Conservation (phyloP, 2,113 vertebrate species). For the Benitochromis conjunctus region DNA sequence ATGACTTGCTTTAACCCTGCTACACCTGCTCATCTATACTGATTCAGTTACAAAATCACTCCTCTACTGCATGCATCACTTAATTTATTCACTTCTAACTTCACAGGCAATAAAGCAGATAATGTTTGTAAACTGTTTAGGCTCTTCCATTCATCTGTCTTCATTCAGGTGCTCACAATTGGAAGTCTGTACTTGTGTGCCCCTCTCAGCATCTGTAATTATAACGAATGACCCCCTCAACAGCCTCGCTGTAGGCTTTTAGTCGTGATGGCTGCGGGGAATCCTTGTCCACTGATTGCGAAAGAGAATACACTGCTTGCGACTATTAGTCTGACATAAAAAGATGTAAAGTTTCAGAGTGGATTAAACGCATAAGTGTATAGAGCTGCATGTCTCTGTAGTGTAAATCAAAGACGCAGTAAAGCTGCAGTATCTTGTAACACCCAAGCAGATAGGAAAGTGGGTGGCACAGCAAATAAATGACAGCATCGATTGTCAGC, state of each 20-base stretch:
- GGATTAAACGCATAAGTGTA: not conserved
- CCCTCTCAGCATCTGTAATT: not conserved
- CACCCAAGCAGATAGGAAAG: conserved; percentile 13
- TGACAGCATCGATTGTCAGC: conserved; percentile 27
- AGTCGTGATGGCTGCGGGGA: not conserved
- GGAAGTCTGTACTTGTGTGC: not conserved
- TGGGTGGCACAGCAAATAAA: conserved; percentile 34
- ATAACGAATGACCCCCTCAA: not conserved
- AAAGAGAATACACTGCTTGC: not conserved
- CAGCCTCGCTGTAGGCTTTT: not conserved
- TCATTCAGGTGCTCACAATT: not conserved
- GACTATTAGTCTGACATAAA: not conserved
- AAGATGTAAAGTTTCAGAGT: not conserved
- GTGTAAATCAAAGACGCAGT: not conserved
- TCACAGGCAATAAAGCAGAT: not conserved
- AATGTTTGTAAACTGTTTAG: not conserved
- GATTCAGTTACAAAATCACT: not conserved
- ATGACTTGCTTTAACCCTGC: not conserved
- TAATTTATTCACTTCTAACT: not conserved
- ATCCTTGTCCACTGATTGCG: not conserved
- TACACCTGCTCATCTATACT: not conserved
- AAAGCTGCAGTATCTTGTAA: not conserved
- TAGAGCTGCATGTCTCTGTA: not conserved
- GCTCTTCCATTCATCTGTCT: not conserved
- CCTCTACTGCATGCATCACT: not conserved